These are phyloP conservation scores for Antheraea pernyi DNA, from an alignment of 1,140 invertebrate genomes.

Conservation along the genomic window DNA sequence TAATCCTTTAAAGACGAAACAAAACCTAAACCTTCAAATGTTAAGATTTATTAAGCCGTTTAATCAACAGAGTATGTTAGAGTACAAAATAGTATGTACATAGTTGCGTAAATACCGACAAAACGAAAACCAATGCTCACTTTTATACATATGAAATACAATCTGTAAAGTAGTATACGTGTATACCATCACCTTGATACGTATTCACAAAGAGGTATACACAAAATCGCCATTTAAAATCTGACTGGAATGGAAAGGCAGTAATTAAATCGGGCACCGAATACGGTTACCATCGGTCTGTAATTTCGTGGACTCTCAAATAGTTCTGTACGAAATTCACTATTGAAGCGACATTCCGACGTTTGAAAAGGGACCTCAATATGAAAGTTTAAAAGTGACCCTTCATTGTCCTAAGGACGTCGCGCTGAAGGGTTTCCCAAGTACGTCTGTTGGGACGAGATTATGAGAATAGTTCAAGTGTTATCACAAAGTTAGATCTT, in stretches of 20 bases:
- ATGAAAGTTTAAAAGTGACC: slow-evolving; percentile 3
- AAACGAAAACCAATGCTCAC: too few relatives aligned
- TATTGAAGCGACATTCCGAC: neutral
- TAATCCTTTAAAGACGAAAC: too few relatives aligned
- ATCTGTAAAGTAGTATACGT: neutral
- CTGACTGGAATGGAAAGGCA: slow-evolving; percentile 9
- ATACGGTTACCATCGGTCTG: slow-evolving; percentile 10
- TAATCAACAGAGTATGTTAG: too few relatives aligned
- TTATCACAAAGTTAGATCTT: too few relatives aligned
- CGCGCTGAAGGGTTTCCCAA: neutral
- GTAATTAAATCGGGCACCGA: slow-evolving; percentile 21
- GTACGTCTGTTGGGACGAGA: neutral
- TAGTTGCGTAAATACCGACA: too few relatives aligned
- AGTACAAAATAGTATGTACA: too few relatives aligned
- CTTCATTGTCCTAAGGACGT: neutral
- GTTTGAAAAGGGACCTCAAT: slow-evolving; percentile 2
- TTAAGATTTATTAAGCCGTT: too few relatives aligned
- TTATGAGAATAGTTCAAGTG: neutral
- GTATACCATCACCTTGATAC: neutral
- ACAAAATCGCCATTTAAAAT: slow-evolving; percentile 17
- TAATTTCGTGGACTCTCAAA: neutral
- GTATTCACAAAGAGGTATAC: neutral
- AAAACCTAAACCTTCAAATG: too few relatives aligned
- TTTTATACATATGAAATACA: too few relatives aligned
- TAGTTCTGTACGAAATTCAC: neutral